Percentiles rank a stretch among this genome's conserved stretches.
phyloP scores from a whole-genome alignment of 2,797 vertebrate species.

The Notolabrus celidotus region DNA sequence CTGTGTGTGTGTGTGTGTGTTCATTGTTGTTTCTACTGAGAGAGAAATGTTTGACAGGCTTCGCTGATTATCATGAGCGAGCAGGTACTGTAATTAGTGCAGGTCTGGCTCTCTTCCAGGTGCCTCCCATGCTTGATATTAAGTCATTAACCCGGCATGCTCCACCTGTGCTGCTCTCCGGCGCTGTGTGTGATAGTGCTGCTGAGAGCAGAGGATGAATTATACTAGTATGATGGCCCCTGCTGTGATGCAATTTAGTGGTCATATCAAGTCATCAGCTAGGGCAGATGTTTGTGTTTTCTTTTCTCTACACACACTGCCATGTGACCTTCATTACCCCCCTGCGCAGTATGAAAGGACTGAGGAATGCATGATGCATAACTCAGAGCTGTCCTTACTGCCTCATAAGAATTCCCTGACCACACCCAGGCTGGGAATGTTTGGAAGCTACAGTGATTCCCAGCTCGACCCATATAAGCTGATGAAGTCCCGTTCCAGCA shows the following conservation, averaged over 20 bases:
- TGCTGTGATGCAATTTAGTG: conserved; percentile 50
- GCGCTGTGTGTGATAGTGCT: conserved; percentile 51
- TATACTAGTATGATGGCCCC: conserved; percentile 29
- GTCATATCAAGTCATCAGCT: conserved; percentile 27
- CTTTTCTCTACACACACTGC: not conserved
- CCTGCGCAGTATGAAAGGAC: conserved; percentile 3
- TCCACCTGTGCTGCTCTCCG: conserved; percentile 60
- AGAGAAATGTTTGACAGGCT: conserved; percentile 20
- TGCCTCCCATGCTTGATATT: conserved; percentile 59
- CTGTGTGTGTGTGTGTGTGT: conserved; percentile 1
- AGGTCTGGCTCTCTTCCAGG: conserved; percentile 63
- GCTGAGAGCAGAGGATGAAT: conserved; percentile 44
- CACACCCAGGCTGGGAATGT: conserved; percentile 40
- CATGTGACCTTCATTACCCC: not conserved
- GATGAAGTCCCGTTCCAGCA: not conserved
- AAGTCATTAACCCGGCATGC: conserved; percentile 69
- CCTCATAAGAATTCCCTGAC: conserved; percentile 16
- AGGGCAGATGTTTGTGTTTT: not conserved
- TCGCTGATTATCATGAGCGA: conserved; percentile 35
- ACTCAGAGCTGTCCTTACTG: conserved; percentile 25
- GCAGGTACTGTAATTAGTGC: conserved; percentile 59
- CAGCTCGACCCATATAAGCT: conserved; percentile 4
- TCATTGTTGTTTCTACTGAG: conserved; percentile 33
- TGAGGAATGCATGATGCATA: conserved; percentile 15
- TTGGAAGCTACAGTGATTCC: conserved; percentile 20